Evolutionary conservation across 2,113 vertebrate genomes (phyloP).

Genomic region (Echinops telfairi): DNA sequence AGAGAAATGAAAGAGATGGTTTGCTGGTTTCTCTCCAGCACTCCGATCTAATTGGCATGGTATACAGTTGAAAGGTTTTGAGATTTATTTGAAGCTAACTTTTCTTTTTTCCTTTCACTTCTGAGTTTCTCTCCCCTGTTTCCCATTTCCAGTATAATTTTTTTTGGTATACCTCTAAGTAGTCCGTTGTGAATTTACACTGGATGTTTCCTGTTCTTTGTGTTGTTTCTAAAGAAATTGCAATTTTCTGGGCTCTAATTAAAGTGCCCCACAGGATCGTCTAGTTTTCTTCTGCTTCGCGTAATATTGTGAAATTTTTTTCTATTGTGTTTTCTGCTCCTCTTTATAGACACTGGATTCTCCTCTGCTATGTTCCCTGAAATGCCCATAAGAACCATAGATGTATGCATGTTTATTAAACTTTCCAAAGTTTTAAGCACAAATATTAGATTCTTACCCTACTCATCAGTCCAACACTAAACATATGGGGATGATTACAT

Average conservation of each 20-base stretch:
- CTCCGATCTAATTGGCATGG: too few relatives aligned
- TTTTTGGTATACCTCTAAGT: slow-evolving; percentile 4
- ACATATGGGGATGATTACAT: not conserved
- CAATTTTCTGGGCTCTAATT: slow-evolving; percentile 73
- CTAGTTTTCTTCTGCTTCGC: slow-evolving; percentile 13
- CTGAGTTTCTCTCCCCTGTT: slow-evolving; percentile 32
- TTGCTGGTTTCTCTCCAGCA: not conserved
- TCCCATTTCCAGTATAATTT: not conserved
- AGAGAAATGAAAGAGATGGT: not conserved
- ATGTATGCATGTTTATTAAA: not conserved
- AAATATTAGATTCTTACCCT: not conserved
- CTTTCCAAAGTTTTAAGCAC: slow-evolving; percentile 3
- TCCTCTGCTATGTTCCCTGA: not conserved
- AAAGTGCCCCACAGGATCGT: slow-evolving; percentile 29
- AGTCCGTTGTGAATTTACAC: slow-evolving; percentile 19
- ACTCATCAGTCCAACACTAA: not conserved
- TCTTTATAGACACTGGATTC: not conserved
- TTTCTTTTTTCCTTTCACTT: not conserved
- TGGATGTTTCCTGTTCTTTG: slow-evolving; percentile 1
- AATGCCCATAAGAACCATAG: not conserved
- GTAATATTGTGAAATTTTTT: slow-evolving; percentile 12
- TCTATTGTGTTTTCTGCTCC: not conserved
- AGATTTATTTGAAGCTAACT: not conserved
- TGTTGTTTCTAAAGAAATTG: slow-evolving; percentile 56
- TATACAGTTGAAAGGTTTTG: not conserved